Percentiles rank a stretch among this genome's conserved stretches.
Conservation (phyloP, 2,113 vertebrate genomes). For the Apus apus region DNA sequence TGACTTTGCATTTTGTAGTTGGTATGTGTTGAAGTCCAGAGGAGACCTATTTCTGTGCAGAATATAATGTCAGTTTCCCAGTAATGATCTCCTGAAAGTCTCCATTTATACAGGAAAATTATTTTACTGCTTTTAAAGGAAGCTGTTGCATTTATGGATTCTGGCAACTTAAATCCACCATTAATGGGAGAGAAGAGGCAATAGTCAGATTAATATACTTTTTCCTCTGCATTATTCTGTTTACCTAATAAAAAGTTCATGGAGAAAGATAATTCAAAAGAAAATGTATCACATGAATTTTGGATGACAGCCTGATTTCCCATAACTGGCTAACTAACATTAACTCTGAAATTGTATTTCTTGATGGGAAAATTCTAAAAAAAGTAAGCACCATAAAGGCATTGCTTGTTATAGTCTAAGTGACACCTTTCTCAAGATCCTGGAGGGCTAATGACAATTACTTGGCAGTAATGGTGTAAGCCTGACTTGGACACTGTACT, state of each 20-base stretch:
- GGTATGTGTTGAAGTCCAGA: conserved; percentile 49
- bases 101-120: conserved; percentile 62
- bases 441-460: conserved; percentile 36
- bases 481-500: not conserved
- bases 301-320: conserved; percentile 59
- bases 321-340: conserved; percentile 53
- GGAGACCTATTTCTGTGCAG: conserved; percentile 58
- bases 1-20: conserved; percentile 48
- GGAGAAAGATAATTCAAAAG: conserved; percentile 36
- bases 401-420: conserved; percentile 27
- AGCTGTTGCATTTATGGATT: conserved; percentile 67
- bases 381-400: not conserved
- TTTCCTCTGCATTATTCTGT: conserved; percentile 42
- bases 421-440: conserved; percentile 50
- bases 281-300: conserved; percentile 63
- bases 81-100: conserved; percentile 64
- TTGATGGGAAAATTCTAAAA: conserved; percentile 60
- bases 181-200: conserved; percentile 36
- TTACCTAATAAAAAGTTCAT: conserved; percentile 46
- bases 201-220: conserved; percentile 40
- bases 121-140: conserved; percentile 69
- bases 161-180: conserved; percentile 45
- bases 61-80: conserved; percentile 60
- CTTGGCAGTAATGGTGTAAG: conserved; percentile 1
- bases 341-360: conserved; percentile 43